Base-by-base conservation (phyloP, 2,888 invertebrate species). In the Tipula helvola region DNA sequence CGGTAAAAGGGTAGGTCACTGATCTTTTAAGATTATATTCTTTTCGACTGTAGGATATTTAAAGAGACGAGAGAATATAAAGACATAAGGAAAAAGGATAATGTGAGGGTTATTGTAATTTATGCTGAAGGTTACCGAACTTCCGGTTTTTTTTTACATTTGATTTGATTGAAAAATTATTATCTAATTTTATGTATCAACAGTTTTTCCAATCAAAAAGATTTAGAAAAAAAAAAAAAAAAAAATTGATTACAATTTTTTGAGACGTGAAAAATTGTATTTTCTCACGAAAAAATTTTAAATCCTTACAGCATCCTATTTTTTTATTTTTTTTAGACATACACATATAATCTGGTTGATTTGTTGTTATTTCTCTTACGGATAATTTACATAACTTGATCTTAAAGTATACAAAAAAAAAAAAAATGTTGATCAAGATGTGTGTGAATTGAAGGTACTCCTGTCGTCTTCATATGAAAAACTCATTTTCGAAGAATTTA, bases 81-180 rank as follows among this genome's bases (percentile, higher is more conserved):
- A 71, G 10, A 71, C 28, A 71, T 4, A 10, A 39, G 7, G 39
- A 28, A 71, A 71, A 71, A 71, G 71, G 71, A 71, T 71, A 71
- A 71, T 71, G n/a, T 71, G 71, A 71, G 71, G 71, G 71, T 71
- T 71, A 71, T 71, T 71, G 71, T 71, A 71, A 71, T 71, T 71
- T 71, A 71, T 71, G 71, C 71, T 71, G 71, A 71, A 71, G 71
- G 71, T 71, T 71, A 71, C 28, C 71, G 71, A 71, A 71, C 71
- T 71, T 71, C 71, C 71, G 71, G 71, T 71, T 71, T 71, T 28
- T 71, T 28, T 71, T 18, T 28, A 28, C 13, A 71, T 71, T 71
- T 13, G 71, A 71, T 71, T 28, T 71, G 71, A 71, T 71, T 71
- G 71, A 71, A 71, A 71, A 71, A 28, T 28, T 71, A 10, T 71